Percentiles rank a stretch among this genome's conserved stretches.
Evolutionary conservation across 1,140 invertebrate genomes (phyloP).

Genomic region (Drosophila virilis): DNA sequence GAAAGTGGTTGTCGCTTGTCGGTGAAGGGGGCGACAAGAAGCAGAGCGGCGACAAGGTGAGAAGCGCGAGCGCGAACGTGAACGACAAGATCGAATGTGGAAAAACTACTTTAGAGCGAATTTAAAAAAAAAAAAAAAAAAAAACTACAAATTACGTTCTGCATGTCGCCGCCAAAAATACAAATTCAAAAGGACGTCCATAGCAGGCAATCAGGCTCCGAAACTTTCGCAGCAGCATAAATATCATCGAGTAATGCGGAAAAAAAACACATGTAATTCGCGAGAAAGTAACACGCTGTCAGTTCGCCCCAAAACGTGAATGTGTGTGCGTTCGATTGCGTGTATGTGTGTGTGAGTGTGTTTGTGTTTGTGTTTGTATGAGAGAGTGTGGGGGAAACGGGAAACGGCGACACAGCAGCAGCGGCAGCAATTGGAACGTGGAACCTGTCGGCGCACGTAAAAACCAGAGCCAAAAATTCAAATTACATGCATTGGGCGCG

Average conservation of each 20-base stretch:
- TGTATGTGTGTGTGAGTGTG: conserved; percentile 33
- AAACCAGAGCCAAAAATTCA: conserved; percentile 68
- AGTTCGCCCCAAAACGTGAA: conserved; percentile 63
- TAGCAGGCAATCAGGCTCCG: not conserved
- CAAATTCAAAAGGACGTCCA: conserved; percentile 20
- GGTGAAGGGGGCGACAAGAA: conserved; percentile 18
- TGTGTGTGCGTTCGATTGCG: conserved; percentile 27
- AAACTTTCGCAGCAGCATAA: conserved; percentile 17
- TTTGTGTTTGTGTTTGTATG: conserved; percentile 29
- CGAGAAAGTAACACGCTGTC: conserved; percentile 83
- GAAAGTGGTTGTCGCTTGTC: conserved; percentile 75
- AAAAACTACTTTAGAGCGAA: conserved; percentile 69
- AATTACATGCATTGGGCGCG: conserved; percentile 75
- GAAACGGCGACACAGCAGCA: conserved; percentile 29
- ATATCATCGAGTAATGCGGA: conserved; percentile 25
- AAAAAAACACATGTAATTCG: conserved; percentile 80
- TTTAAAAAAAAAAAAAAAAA: conserved; percentile 56
- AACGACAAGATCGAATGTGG: conserved; percentile 60
- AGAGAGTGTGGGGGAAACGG: conserved; percentile 40
- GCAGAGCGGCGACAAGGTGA: conserved; percentile 55
- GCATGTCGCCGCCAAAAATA: conserved; percentile 58
- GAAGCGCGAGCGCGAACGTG: conserved; percentile 57
- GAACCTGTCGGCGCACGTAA: conserved; percentile 73
- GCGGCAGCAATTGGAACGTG: conserved; percentile 51
- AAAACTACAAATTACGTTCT: conserved; percentile 38